These are phyloP conservation scores for Theocolax elegans DNA, from an alignment of 1,140 invertebrate genomes.

Conservation along the genomic window DNA sequence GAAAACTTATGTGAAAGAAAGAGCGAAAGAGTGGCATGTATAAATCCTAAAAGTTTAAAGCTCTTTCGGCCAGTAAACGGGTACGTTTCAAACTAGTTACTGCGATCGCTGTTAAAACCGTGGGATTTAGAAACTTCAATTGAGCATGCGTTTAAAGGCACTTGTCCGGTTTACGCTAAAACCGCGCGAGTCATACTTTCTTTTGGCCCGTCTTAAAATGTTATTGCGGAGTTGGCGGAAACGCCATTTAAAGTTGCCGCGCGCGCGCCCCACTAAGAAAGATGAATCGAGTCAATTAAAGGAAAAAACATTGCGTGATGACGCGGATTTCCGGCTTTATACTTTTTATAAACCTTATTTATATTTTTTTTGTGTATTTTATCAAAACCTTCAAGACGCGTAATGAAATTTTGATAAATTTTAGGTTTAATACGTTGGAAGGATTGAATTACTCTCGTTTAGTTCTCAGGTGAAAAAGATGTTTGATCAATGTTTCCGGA, in stretches of 20 bases:
- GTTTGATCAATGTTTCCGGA: too few relatives aligned
- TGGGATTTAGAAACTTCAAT: constrained; percentile 36
- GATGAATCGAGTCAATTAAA: constrained; percentile 33
- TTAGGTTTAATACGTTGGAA: too few relatives aligned
- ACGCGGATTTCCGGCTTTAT: constrained; percentile 3
- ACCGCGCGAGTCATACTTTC: not conserved
- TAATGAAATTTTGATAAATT: too few relatives aligned
- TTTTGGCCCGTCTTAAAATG: constrained; percentile 14
- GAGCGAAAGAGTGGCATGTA: not conserved
- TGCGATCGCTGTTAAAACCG: constrained; percentile 12
- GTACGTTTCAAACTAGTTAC: constrained; percentile 29
- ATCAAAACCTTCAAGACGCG: too few relatives aligned
- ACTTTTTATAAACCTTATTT: too few relatives aligned
- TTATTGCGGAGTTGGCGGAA: constrained; percentile 16
- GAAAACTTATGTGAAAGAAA: not conserved
- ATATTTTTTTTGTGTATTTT: too few relatives aligned
- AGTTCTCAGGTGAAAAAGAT: too few relatives aligned
- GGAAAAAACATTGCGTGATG: constrained; percentile 1
- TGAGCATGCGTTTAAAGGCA: constrained; percentile 29
- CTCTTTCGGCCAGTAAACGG: not conserved
- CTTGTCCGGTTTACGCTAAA: constrained; percentile 11
- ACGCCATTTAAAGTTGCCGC: constrained; percentile 24
- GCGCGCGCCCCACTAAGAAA: not conserved
- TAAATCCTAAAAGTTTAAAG: constrained; percentile 32
- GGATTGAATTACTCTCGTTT: too few relatives aligned